A percentile compares a stretch with the other conserved stretches of the same genome.
These are phyloP conservation scores for Cataglyphis rosenhaueri DNA, from an alignment of 2,888 invertebrate species.

Conservation along the genomic window DNA sequence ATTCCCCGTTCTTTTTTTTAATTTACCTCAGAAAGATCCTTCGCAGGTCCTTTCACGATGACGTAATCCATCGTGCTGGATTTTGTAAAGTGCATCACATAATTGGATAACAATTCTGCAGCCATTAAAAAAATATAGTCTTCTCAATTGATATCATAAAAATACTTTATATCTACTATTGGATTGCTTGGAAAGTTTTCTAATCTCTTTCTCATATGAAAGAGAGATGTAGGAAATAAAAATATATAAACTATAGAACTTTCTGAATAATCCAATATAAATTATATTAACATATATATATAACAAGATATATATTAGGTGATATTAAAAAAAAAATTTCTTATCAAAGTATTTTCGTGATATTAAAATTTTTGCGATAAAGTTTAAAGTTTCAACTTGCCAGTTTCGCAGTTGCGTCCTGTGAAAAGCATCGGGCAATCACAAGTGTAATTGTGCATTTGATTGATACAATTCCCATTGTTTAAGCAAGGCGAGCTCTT, in stretches of 20 bases:
- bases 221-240: too few relatives aligned
- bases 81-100: slow-evolving; percentile 87
- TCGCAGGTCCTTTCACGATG: slow-evolving; percentile 85
- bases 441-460: slow-evolving; percentile 84
- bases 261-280: neutral
- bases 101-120: slow-evolving; percentile 86
- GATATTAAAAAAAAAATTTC: neutral
- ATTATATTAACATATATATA: neutral
- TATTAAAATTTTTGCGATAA: neutral
- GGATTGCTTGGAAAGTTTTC: too few relatives aligned
- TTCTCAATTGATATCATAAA: neutral
- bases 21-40: slow-evolving; percentile 86
- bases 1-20: neutral
- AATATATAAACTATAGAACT: neutral
- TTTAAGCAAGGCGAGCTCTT: slow-evolving; percentile 83
- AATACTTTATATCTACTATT: too few relatives aligned
- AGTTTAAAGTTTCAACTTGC: slow-evolving; percentile 73
- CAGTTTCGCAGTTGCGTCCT: slow-evolving; percentile 86
- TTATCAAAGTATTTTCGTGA: neutral
- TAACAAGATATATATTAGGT: neutral
- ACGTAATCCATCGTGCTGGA: slow-evolving; percentile 88
- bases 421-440: slow-evolving; percentile 86
- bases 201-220: too few relatives aligned
- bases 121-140: slow-evolving; percentile 24
- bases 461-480: slow-evolving; percentile 85